These are phyloP conservation scores for Chascanopsetta lugubris DNA, from an alignment of 2,113 vertebrate species.

Conservation along the genomic window DNA sequence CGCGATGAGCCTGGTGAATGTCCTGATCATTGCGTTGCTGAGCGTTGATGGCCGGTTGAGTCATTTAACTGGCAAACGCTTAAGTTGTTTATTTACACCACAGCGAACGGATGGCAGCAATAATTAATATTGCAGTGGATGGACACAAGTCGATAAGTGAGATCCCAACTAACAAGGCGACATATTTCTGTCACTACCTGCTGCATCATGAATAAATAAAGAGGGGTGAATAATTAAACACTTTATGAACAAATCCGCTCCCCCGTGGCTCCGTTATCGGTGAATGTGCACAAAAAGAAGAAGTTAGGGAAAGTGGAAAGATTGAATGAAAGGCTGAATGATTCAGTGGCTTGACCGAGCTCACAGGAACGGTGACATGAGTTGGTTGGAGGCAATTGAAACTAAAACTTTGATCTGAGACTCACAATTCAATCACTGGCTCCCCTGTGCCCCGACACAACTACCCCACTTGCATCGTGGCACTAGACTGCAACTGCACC, in stretches of 20 bases:
- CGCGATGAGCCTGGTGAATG: neutral
- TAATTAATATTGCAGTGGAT: constrained; percentile 32
- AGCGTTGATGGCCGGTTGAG: constrained; percentile 1
- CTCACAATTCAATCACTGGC: too few species aligned
- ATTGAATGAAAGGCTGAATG: too few species aligned
- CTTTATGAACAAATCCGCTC: constrained; percentile 24
- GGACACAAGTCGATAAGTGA: constrained; percentile 22
- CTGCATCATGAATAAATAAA: constrained; percentile 54
- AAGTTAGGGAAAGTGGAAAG: too few species aligned
- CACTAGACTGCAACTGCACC: too few species aligned
- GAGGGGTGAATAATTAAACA: constrained; percentile 45
- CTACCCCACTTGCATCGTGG: too few species aligned
- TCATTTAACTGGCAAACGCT: constrained; percentile 27
- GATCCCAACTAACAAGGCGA: constrained; percentile 24
- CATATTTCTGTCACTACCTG: constrained; percentile 24
- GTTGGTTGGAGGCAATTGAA: too few species aligned
- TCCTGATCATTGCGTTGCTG: constrained; percentile 15
- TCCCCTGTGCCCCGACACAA: too few species aligned
- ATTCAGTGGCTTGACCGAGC: too few species aligned
- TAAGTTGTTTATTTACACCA: constrained; percentile 14
- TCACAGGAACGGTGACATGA: too few species aligned
- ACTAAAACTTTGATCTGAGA: too few species aligned
- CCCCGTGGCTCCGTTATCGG: constrained; percentile 9
- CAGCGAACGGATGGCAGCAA: constrained; percentile 1
- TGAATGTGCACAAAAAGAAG: neutral